Evolutionary conservation across 2,888 invertebrate genomes (phyloP).

Genomic region (Leucoptera coffeella): DNA sequence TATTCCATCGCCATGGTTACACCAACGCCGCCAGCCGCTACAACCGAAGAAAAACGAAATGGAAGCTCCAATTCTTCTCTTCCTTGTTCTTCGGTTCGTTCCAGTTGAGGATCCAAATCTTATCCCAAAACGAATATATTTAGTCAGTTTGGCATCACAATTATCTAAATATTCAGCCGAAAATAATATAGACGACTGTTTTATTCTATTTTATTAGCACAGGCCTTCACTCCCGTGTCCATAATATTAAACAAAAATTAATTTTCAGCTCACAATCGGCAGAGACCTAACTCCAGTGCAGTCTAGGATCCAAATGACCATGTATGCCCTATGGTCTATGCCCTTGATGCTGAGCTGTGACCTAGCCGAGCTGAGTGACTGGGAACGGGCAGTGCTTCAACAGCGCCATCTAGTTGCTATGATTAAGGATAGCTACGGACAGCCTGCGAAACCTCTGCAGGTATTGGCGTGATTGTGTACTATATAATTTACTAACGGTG

Average conservation of each 20-base stretch:
- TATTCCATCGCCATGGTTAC: too few relatives aligned
- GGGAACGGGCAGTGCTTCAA: constrained; percentile 47
- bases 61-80: too few relatives aligned
- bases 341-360: constrained; percentile 63
- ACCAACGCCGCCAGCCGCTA: too few relatives aligned
- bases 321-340: constrained; percentile 60
- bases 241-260: not conserved
- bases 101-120: too few relatives aligned
- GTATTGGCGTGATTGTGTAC: constrained; percentile 10
- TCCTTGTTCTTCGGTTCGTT: too few relatives aligned
- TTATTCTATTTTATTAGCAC: too few relatives aligned
- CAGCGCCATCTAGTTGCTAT: constrained; percentile 57
- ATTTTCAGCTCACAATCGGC: constrained; percentile 47
- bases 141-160: too few relatives aligned
- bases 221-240: too few relatives aligned
- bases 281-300: constrained; percentile 51
- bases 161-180: too few relatives aligned
- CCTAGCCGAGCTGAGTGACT: constrained; percentile 28
- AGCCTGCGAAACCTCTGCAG: constrained; percentile 44
- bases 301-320: constrained; percentile 55
- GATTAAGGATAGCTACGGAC: constrained; percentile 58
- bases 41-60: too few relatives aligned
- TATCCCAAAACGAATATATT: too few relatives aligned
- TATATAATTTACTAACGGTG: not conserved
- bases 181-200: too few relatives aligned